Percentiles rank a stretch among this genome's conserved stretches.
These are phyloP conservation scores for Iphiclides podalirius DNA, from an alignment of 2,888 invertebrate genomes.

Conservation along the genomic window DNA sequence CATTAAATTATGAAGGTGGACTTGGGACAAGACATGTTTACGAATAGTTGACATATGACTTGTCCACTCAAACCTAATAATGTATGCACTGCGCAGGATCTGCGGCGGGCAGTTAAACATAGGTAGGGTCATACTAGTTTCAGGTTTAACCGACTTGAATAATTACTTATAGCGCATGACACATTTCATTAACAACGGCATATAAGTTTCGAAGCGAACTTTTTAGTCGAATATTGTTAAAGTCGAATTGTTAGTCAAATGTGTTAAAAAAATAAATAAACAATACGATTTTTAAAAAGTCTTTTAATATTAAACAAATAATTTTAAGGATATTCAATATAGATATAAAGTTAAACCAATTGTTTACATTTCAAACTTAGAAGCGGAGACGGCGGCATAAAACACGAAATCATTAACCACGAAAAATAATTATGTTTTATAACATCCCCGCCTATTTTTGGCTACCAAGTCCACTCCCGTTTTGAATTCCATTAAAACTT, in stretches of 20 bases:
- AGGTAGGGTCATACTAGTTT: too few species aligned
- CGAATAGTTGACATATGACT: background rate
- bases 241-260: too few species aligned
- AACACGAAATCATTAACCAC: constrained; percentile 61
- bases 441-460: constrained; percentile 79
- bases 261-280: too few species aligned
- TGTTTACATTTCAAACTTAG: constrained; percentile 68
- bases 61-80: background rate
- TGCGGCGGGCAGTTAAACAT: too few species aligned
- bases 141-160: too few species aligned
- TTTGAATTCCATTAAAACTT: constrained; percentile 79
- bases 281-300: too few species aligned
- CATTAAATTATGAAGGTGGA: background rate
- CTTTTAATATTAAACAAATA: too few species aligned
- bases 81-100: background rate
- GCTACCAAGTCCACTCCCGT: constrained; percentile 78
- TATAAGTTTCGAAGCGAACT: too few species aligned
- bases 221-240: too few species aligned
- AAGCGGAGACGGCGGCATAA: constrained; percentile 47
- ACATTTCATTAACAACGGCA: too few species aligned
- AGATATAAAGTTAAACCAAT: constrained; percentile 35
- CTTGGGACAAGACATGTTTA: background rate
- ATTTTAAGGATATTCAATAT: constrained; percentile 3
- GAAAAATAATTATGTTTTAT: constrained; percentile 77
- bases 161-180: too few species aligned